Evolutionary conservation across 2,888 invertebrate species (phyloP).

Genomic region (Orgyia antiqua): DNA sequence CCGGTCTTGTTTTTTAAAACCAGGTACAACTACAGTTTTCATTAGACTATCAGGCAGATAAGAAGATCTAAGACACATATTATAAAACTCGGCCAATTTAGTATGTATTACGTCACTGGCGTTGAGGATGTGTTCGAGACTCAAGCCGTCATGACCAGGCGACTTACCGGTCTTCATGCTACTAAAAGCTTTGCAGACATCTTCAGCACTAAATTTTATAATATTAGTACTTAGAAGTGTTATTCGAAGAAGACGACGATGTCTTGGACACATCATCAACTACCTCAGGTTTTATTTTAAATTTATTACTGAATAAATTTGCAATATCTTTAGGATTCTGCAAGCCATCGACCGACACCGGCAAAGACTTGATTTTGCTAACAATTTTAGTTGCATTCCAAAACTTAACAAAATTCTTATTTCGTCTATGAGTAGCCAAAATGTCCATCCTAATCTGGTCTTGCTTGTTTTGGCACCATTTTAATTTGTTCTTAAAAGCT

Average conservation of each 20-base stretch:
- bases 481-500: neutral
- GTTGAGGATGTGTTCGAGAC: conserved; percentile 6
- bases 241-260: neutral
- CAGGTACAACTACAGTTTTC: conserved; percentile 3
- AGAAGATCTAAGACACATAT: conserved; percentile 1
- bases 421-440: neutral
- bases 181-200: neutral
- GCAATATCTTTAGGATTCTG: neutral
- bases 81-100: conserved; percentile 1
- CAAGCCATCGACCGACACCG: neutral
- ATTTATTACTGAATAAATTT: neutral
- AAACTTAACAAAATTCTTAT: conserved; percentile 1
- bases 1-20: conserved; percentile 8
- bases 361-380: neutral
- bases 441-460: neutral
- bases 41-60: conserved; percentile 4
- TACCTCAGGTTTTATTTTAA: neutral
- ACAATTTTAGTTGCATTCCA: conserved; percentile 1
- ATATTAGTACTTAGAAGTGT: neutral
- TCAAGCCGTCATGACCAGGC: conserved; percentile 4
- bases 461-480: neutral
- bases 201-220: neutral
- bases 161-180: neutral
- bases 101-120: conserved; percentile 2
- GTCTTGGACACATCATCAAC: neutral